Base-by-base conservation (phyloP, 1,140 invertebrate species). In the Euglossa dilemma region DNA sequence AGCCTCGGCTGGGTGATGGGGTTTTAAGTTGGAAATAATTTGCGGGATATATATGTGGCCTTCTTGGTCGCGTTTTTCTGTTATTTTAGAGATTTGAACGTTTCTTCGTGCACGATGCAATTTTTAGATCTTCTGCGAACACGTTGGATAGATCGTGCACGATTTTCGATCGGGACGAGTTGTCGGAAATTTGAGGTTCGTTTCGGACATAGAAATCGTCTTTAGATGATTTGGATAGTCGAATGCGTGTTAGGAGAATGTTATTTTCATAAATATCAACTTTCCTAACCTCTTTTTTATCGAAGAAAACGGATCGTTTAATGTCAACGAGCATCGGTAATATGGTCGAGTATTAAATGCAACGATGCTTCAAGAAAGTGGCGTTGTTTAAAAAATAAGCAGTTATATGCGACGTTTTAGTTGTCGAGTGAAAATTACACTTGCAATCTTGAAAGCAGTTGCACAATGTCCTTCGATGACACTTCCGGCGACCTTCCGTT, bases 401-500 rank as follows among this genome's bases (percentile, higher is more conserved):
- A 64, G 12, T 14, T 54, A 14, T 5, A 36, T 4, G 20, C 56
- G 56, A n/a, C 9, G 1, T 57, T 57, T 57, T 57, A 9, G 20
- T 9, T 6, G 36, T 63, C 52, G 18, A 28, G 28, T 18, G 25
- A 52, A 70, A 50, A 50, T 25, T 18, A n/a, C 67, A 11, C n/a
- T 25, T 16, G 67, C 47, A 36, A 52, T 56, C 70, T 72, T 56
- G 50, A 36, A 7, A 43, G 20, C 70, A 52, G 12, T 64, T 28
- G 56, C 73, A 28, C n/a, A 56, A 18, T 61, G 43, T 80, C 61
- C 52, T 77, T 78, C 74, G 67, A 43, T 61, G 64, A 73, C 52
- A 50, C 50, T 78, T 78, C 80, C 74, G 73, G 73, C 61, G 80
- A 83, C 74, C 80, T 85, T 82, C 72, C 69, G 83, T 45, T 36